Evolutionary conservation across 2,113 vertebrate species (phyloP), one percentile per base, ranked within the genome.

Genomic region (Ochotona princeps): DNA sequence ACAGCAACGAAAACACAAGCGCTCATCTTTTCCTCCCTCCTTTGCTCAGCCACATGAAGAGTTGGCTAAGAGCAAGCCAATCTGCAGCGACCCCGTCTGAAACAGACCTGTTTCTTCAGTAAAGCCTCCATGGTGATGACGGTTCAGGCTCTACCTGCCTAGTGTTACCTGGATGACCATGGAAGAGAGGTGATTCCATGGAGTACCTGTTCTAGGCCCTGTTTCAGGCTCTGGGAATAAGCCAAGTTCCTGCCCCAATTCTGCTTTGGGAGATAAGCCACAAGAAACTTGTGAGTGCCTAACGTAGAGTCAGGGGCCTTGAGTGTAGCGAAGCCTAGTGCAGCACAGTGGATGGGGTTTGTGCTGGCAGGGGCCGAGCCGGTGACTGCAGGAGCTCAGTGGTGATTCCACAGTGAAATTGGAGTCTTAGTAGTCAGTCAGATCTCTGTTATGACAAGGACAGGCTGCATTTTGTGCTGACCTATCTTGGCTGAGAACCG

Each of bases 401-500:
- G 74, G 4, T 18, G 74, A 65, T 87, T 67, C 21, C 11, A 3
- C 17, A 35, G 25, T 8, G 72, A 44, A 67, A 9, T 51, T 44
- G 8, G n/a, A 2, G 5, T 32, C 54, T 61, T 35, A 11, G 86
- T 35, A 13, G 28, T 67, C 18, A 21, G 0, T 61, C 2, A 61
- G 88, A 88, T 49, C 89, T 35, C 18, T 4, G 20, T 69, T 66
- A 20, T 72, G 90, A 75, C 92, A 87, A 94, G 70, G 8, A 86
- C 89, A 15, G 81, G 93, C 66, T 86, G 83, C 94, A 25, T 66
- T 87, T 84, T 54, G 2, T 76, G 30, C 86, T 95, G 76, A 90
- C 89, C 93, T 92, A 51, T 88, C 49, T 93, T 93, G 86, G 87
- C 95, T 81, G 74, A 91, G 93, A 92, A 79, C 78, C 92, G 90